Evolutionary conservation across 2,113 vertebrate genomes (phyloP), one percentile per base, ranked within the genome.

Genomic region (Amphiprion ocellaris): DNA sequence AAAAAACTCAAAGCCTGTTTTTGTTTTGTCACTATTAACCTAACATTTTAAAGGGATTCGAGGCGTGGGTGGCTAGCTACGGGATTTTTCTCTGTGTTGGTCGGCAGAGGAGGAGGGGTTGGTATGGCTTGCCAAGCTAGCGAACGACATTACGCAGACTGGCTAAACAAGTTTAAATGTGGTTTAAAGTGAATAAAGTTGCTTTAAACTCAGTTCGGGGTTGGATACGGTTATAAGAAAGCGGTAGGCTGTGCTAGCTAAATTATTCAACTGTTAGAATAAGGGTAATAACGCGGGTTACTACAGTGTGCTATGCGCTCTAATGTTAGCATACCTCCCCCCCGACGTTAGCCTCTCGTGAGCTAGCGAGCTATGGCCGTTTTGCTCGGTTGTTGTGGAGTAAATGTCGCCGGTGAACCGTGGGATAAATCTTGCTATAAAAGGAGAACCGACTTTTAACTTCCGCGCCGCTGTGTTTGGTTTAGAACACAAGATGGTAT

Each of bases 61-160:
- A 86, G 89, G 85, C 91, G 89, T 91, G 89, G 91, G 90, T 83
- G 89, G 84, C 71, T 81, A 75, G 87, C 83, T 58, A 21, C 69
- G 83, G 78, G 82, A 19, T 83, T 91, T 83, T 73, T 82, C 65
- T 84, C 54, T 72, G 70, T 81, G 82, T 85, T 72, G 76, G 87
- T 84, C 85, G 88, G 59, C 79, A 53, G 41, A 90, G 89, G 85
- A 85, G 90, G 84, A 86, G 88, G 89, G 77, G 87, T 84, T 86
- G 87, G 58, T 79, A 58, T 33, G 75, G 88, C 79, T 87, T 49
- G 61, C 60, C 82, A 84, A 81, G 88, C 90, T 92, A 91, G 81
- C 87, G 70, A 85, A 39, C 81, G 77, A 46, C 79, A 19, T 71
- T 87, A 90, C 87, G 87, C 88, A 89, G 84, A 61, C 84, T 67